Evolutionary conservation across 1,140 invertebrate genomes (phyloP).

Genomic region (Parasteatoda tepidariorum): DNA sequence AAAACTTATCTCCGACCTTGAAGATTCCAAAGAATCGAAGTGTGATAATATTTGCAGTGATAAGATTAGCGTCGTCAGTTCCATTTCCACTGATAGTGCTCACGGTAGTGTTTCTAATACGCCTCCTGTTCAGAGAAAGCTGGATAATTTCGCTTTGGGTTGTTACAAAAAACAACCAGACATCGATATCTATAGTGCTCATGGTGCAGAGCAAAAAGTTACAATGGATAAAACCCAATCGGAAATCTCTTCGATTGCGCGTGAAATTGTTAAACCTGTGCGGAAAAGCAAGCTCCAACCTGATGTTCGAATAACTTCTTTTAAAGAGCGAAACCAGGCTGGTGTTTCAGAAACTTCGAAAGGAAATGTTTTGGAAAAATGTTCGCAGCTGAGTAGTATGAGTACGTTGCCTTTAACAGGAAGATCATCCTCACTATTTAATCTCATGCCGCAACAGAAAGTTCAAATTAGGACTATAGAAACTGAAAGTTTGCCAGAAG

Average conservation of each 20-base stretch:
- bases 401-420: conserved; percentile 53
- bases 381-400: conserved; percentile 23
- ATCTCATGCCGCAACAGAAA: conserved; percentile 40
- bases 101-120: conserved; percentile 22
- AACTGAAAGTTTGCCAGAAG: not conserved
- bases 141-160: conserved; percentile 55
- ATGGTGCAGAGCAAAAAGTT: not conserved
- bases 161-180: conserved; percentile 44
- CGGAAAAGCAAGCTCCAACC: conserved; percentile 30
- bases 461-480: not conserved
- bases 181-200: conserved; percentile 45
- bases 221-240: not conserved
- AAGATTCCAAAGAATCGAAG: not conserved
- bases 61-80: conserved; percentile 28
- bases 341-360: not conserved
- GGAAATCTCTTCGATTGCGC: not conserved
- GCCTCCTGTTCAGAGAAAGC: conserved; percentile 21
- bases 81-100: conserved; percentile 25
- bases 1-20: not conserved
- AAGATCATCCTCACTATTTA: conserved; percentile 40
- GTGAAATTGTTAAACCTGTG: conserved; percentile 6
- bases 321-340: conserved; percentile 24
- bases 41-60: conserved; percentile 20
- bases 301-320: conserved; percentile 38
- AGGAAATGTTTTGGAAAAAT: conserved; percentile 30